phyloP scores from a whole-genome alignment of 1,140 invertebrate species.

The Chironomus tepperi region DNA sequence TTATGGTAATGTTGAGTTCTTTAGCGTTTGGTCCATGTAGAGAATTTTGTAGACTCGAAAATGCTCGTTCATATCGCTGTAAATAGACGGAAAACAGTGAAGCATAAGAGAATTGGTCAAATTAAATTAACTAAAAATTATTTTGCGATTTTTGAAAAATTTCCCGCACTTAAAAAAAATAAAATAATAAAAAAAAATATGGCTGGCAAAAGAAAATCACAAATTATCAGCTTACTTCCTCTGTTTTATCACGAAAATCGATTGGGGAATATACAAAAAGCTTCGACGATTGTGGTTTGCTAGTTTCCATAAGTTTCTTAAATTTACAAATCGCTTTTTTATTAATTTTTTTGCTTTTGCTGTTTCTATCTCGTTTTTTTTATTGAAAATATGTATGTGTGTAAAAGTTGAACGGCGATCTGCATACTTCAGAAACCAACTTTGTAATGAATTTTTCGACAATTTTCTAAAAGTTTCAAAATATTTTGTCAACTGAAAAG shows the following conservation, averaged over 20 bases:
- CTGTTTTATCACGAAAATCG: slow-evolving; percentile 38
- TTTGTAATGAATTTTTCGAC: not conserved
- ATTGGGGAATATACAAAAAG: slow-evolving; percentile 36
- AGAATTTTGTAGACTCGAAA: slow-evolving; percentile 62
- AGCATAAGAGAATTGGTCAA: not conserved
- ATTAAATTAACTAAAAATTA: not conserved
- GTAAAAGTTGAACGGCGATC: too few relatives aligned
- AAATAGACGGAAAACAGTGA: slow-evolving; percentile 41
- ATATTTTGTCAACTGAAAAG: too few relatives aligned
- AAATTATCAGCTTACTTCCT: slow-evolving; percentile 32
- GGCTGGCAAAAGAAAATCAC: not conserved
- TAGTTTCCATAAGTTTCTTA: slow-evolving; percentile 16
- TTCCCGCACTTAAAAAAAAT: not conserved
- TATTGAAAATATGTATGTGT: not conserved
- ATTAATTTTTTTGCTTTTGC: not conserved
- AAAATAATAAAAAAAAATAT: slow-evolving; percentile 16
- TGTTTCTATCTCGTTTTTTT: not conserved
- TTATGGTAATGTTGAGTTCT: slow-evolving; percentile 84
- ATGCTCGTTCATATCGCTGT: slow-evolving; percentile 83
- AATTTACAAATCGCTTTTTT: slow-evolving; percentile 4
- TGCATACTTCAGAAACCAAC: not conserved
- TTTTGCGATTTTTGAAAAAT: not conserved
- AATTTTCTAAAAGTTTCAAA: not conserved
- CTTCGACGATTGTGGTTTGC: slow-evolving; percentile 30
- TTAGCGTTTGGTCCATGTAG: slow-evolving; percentile 80